Base-by-base conservation (phyloP, 1,140 invertebrate species). In the Aphis gossypii region DNA sequence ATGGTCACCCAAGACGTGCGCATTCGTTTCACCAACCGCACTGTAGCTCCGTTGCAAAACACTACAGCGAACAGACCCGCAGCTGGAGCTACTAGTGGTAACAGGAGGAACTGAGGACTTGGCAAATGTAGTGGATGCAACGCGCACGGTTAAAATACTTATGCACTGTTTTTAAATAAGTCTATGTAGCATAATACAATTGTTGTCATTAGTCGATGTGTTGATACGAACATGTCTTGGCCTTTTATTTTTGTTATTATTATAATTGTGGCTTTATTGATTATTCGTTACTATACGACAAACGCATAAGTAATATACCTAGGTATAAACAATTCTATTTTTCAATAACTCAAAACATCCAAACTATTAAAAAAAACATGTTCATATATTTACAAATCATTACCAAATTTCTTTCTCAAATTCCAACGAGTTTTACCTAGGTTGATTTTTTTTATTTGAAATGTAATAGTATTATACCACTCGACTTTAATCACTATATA, bases 11-110 rank as follows among this genome's bases (percentile, higher is more conserved):
- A 94, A 35, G 84, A 92, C 14, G 56, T 89, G 1, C 48, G 56
- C 38, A 94, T 94, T 20, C 90, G 90, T 48, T 94, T 94, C 56
- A 20, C 21, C 4, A 89, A 94, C 60, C 76, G 94, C 20, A 60
- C 54, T 3, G 93, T 94, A 2, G 48, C 87, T 8, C 87, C 51
- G n/a, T 56, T 51, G 48, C 48, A 89, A 38, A 56, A 11, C 9
- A 9, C 35, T 18, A 48, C 56, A 60, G 25, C 25, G 56, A 60
- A 18, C 84, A 89, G 35, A 38, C 8, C 30, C 6, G 5, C 46
- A n/a, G 8, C 20, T 5, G 30, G 44, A 46, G 11, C 60, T 11
- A 68, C 60, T 11, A 68, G 41, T 84, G 38, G 38, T 30, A 86
- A 46, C 21, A 86, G 2, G 8, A 84, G 38, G 7, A 84, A 84